A percentile compares a stretch with the other conserved stretches of the same genome.
Evolutionary conservation across 2,113 vertebrate genomes (phyloP).

Genomic region (Dromas ardeola): DNA sequence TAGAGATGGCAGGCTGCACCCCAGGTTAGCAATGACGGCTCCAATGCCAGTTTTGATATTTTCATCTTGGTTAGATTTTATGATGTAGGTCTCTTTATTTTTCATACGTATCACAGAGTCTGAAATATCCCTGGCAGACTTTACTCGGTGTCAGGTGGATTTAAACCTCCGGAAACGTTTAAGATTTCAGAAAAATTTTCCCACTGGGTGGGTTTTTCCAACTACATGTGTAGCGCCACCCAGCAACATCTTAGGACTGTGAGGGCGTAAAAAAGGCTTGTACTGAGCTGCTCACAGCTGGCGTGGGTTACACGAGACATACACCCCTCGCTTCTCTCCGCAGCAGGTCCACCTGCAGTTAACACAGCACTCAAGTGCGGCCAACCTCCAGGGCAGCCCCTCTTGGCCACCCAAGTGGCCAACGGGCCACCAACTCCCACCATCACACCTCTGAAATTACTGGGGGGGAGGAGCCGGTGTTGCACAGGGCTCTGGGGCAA

Average conservation of each 20-base stretch:
- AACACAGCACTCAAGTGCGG: not conserved
- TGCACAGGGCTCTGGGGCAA: not conserved
- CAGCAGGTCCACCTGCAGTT: not conserved
- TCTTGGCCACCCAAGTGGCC: not conserved
- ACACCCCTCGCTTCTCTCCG: not conserved
- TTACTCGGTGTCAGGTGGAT: not conserved
- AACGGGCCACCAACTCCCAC: not conserved
- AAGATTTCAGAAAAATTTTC: not conserved
- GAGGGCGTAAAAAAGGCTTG: not conserved
- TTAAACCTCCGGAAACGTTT: not conserved
- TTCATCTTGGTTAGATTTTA: not conserved
- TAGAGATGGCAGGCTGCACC: not conserved
- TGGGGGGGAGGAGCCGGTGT: not conserved
- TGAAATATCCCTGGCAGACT: not conserved
- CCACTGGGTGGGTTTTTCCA: not conserved
- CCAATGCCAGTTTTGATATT: not conserved
- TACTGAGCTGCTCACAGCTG: not conserved
- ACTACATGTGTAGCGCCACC: too few relatives aligned
- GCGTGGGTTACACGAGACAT: not conserved
- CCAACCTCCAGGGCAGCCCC: not conserved
- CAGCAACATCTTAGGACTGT: not conserved
- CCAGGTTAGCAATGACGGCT: not conserved
- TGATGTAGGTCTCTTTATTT: not conserved
- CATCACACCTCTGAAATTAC: rapidly evolving
- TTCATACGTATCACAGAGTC: not conserved